These are phyloP conservation scores for Trachemys scripta DNA, from an alignment of 2,113 vertebrate species.

Conservation along the genomic window DNA sequence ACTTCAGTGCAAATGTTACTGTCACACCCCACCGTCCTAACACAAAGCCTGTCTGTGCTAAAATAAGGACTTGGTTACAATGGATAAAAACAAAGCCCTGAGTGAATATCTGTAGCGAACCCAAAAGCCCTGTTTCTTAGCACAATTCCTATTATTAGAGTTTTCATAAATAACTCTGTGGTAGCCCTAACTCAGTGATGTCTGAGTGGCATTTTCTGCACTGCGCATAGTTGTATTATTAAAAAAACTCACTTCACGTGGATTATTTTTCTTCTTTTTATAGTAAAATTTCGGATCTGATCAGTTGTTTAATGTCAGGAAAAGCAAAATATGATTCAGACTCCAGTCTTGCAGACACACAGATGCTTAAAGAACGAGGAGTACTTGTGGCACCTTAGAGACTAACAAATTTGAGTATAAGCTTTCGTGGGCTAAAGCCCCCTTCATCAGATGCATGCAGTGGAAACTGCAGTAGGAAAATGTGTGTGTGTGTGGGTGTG, in stretches of 20 bases:
- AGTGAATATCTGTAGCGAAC: background rate
- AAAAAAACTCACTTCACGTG: background rate
- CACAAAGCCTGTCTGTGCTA: background rate
- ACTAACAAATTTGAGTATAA: too few species aligned
- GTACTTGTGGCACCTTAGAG: too few species aligned
- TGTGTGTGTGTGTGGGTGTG: too few species aligned
- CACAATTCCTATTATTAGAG: background rate
- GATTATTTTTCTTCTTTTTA: background rate
- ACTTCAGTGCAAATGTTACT: background rate
- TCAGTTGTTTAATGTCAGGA: background rate
- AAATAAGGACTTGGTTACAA: background rate
- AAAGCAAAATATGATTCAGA: background rate
- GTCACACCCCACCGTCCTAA: background rate
- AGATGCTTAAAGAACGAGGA: background rate
- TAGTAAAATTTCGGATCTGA: background rate
- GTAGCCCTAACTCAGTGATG: background rate
- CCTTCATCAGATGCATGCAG: too few species aligned
- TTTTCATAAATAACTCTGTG: constrained; percentile 56
- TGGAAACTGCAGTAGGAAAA: too few species aligned
- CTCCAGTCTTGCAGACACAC: background rate
- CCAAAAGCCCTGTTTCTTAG: background rate
- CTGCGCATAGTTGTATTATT: background rate
- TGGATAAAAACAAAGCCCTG: background rate
- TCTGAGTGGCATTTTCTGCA: background rate
- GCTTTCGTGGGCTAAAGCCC: too few species aligned